A percentile compares a stretch with the other conserved stretches of the same genome.
Conservation (phyloP, 2,797 vertebrate genomes). For the Acanthopagrus latus region DNA sequence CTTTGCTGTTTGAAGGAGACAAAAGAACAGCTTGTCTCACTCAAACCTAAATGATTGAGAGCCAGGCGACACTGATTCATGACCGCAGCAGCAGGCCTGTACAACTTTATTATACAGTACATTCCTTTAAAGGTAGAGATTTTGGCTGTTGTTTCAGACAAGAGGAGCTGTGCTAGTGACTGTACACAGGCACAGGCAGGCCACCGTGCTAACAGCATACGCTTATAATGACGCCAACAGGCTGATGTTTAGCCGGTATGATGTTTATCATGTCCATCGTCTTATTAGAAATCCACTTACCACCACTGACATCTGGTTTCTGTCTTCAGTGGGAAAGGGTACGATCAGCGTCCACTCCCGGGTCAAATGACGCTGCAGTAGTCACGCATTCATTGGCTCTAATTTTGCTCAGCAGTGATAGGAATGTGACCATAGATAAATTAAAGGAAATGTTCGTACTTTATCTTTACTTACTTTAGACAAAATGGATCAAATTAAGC, state of each 20-base stretch:
- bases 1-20: constrained; percentile 42
- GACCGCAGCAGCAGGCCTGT: background rate
- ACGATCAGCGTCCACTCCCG: background rate
- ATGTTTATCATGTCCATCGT: background rate
- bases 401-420: background rate
- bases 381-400: background rate
- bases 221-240: background rate
- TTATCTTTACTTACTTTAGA: too few relatives aligned
- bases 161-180: background rate
- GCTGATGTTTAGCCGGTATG: background rate
- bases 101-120: constrained; percentile 39
- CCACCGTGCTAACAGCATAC: background rate
- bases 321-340: background rate
- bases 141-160: constrained; percentile 10
- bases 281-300: background rate
- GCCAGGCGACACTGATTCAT: constrained; percentile 38
- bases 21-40: constrained; percentile 41
- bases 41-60: constrained; percentile 52
- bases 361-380: background rate
- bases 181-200: background rate
- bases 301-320: background rate
- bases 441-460: too few relatives aligned
- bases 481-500: too few relatives aligned
- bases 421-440: background rate
- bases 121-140: constrained; percentile 13